Evolutionary conservation across 2,888 invertebrate species (phyloP).

Genomic region (Danaus chrysippus): DNA sequence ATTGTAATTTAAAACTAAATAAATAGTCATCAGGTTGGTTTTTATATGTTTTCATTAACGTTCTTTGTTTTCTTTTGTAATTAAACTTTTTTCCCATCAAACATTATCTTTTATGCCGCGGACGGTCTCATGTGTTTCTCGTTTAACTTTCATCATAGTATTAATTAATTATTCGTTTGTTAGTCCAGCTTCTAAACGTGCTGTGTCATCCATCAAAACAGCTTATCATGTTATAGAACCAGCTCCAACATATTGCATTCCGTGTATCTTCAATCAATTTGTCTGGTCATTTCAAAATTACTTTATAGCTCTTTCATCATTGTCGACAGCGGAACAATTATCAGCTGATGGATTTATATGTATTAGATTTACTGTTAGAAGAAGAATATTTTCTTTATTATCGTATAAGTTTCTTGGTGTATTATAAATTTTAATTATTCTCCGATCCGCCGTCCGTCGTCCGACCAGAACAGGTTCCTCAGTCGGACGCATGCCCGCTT

Average conservation of each 20-base stretch:
- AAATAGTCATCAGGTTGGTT: not conserved
- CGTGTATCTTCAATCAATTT: conserved; percentile 61
- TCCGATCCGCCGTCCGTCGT: conserved; percentile 42
- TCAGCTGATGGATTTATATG: conserved; percentile 24
- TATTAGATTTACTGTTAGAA: conserved; percentile 14
- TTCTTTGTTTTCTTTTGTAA: conserved; percentile 16
- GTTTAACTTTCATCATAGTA: conserved; percentile 62
- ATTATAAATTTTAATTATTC: conserved; percentile 19
- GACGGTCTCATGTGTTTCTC: conserved; percentile 48
- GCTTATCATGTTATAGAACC: conserved; percentile 59
- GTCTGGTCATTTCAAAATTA: conserved; percentile 57
- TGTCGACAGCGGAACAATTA: conserved; percentile 30
- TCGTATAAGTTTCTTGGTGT: conserved; percentile 4
- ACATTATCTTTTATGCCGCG: conserved; percentile 47
- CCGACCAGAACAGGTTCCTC: conserved; percentile 57
- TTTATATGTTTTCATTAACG: conserved; percentile 5
- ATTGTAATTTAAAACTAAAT: not conserved
- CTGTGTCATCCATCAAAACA: conserved; percentile 69
- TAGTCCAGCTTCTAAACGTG: conserved; percentile 48
- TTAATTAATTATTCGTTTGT: conserved; percentile 73
- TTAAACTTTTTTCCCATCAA: conserved; percentile 35
- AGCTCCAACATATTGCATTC: conserved; percentile 42
- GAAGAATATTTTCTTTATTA: not conserved
- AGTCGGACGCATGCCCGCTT: conserved; percentile 61
- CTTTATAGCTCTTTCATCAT: conserved; percentile 52